These are phyloP conservation scores for Leucosticte australis DNA, from an alignment of 2,113 vertebrate species.

Conservation along the genomic window DNA sequence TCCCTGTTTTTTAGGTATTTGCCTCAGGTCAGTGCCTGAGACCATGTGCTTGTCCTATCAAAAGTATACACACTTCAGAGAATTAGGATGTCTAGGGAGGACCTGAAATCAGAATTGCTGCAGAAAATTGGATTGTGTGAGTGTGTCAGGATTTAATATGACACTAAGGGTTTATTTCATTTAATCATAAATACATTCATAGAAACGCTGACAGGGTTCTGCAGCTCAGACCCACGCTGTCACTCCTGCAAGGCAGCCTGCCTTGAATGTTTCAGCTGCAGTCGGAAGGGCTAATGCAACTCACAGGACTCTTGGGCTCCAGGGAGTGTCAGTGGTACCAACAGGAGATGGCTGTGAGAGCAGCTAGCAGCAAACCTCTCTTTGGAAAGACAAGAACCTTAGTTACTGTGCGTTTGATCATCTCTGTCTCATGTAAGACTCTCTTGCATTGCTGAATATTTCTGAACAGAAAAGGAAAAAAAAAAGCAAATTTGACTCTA, in stretches of 20 bases:
- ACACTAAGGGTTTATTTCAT: background rate
- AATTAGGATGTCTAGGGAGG: background rate
- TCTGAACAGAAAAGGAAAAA: background rate
- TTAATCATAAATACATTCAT: background rate
- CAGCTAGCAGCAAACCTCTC: background rate
- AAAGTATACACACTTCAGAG: background rate
- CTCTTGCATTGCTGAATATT: background rate
- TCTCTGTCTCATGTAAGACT: background rate
- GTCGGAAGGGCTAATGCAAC: background rate
- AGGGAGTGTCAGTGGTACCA: background rate
- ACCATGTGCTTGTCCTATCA: background rate
- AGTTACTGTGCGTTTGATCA: background rate
- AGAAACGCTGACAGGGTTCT: background rate
- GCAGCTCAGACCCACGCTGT: background rate
- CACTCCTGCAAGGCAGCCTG: background rate
- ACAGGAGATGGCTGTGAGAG: background rate
- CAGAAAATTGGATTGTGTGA: background rate
- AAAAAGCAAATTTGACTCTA: background rate
- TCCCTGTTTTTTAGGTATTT: fast-evolving
- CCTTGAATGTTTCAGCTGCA: background rate
- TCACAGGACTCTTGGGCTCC: background rate
- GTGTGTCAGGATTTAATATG: background rate
- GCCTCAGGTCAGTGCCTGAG: background rate
- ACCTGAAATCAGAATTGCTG: background rate
- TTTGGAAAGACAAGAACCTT: background rate